Evolutionary conservation across 2,113 vertebrate genomes (phyloP), one percentile per base, ranked within the genome.

Genomic region (Drymodes brunneopygia): DNA sequence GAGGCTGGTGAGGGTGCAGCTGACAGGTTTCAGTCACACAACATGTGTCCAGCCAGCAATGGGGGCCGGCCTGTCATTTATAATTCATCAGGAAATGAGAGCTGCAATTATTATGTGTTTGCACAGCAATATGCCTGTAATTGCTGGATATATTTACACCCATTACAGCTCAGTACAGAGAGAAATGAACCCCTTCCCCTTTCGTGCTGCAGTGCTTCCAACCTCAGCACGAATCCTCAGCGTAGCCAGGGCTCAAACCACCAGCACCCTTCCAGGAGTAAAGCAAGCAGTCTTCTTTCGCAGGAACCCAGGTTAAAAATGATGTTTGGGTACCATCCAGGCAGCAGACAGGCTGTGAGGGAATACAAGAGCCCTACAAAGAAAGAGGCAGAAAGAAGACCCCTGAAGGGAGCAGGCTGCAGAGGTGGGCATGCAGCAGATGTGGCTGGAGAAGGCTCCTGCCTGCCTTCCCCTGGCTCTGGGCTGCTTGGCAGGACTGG

Each of bases 41-140:
- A 15, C 51, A 38, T 22, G 17, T 38, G 44, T 72, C 67, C 64
- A 48, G 84, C 15, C 5, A 4, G 22, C 18, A 33, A 17, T 1
- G 11, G 12, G 40, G 15, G 27, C 14, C 4, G 5, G 48, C 16
- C 45, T 0, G 0, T 20, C 20, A 27, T 2, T 3, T 10, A 7
- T 67, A 65, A 86, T 48, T 57, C 36, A n/a, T 72, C 40, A 69
- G 62, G 45, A 77, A 92, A 61, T 15, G 29, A 51, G 25, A 67
- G 62, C 35, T 83, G 54, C 31, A 35, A 69, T 88, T 56, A n/a
- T 66, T 11, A 25, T 53, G n/a, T 69, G 50, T 57, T 90, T 94
- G 62, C 79, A 86, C 25, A 48, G 61, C n/a, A 71, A 44, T 88
- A 12, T 36, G 24, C 19, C n/a, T 82, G 40, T 35, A 82, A 72